Conservation (phyloP, 2,888 invertebrate species). For the Pollenia amentaria region DNA sequence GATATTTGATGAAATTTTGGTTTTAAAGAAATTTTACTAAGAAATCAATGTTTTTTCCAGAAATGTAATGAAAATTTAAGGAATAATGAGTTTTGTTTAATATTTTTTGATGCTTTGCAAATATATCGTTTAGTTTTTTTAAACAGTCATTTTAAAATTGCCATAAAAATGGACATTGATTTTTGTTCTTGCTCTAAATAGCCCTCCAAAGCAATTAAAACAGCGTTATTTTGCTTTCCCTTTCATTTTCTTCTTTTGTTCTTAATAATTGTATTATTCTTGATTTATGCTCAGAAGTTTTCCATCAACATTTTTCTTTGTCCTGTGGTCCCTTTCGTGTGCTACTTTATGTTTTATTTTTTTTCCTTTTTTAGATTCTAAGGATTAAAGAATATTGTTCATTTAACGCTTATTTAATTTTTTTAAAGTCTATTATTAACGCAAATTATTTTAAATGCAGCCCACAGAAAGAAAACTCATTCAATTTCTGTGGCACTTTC, state of each 20-base stretch:
- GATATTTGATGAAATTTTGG: no score
- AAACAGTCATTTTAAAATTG: not conserved
- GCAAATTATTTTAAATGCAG: conserved; percentile 65
- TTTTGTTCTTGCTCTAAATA: conserved; percentile 3
- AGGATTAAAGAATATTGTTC: conserved; percentile 69
- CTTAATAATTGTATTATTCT: conserved; percentile 27
- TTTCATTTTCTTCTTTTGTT: conserved; percentile 17
- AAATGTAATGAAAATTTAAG: no score
- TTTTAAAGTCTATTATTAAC: conserved; percentile 72
- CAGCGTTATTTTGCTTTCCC: not conserved
- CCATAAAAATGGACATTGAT: conserved; percentile 13
- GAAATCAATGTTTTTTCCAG: no score
- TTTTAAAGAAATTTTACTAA: no score
- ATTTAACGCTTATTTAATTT: conserved; percentile 66
- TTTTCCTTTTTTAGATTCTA: conserved; percentile 28
- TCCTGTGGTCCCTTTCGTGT: not conserved
- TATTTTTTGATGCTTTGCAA: no score
- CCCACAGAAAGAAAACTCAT: conserved; percentile 66
- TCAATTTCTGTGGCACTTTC: conserved; percentile 60
- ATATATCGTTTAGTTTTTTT: no score
- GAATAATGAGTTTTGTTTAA: no score
- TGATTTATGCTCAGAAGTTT: not conserved
- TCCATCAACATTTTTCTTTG: not conserved
- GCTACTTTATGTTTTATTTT: not conserved
- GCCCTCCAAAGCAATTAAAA: not conserved